Base-by-base conservation (phyloP, 2,113 vertebrate species). In the Eublepharis macularius region DNA sequence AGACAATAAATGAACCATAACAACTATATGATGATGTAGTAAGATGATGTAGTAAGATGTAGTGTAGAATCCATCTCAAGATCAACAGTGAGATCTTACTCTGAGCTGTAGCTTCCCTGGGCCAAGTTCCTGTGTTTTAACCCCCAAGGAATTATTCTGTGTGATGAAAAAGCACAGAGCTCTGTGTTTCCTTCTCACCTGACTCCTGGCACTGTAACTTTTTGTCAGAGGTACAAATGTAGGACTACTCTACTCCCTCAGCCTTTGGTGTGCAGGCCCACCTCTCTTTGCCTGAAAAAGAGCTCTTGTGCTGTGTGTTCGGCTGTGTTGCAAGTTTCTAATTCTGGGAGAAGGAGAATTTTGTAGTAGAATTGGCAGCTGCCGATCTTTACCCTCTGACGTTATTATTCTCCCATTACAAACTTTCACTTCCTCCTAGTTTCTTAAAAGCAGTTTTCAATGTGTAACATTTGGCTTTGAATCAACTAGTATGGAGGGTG, bases 1-100 rank as follows among this genome's bases (percentile, higher is more conserved):
- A 63, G 10, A 29, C 26, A 29, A 63, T 63, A 29, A 7, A 63
- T 63, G 60, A 63, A 63, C 29, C 11, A 63, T 63, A 26, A 63
- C 11, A n/a, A n/a, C n/a, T n/a, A n/a, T n/a, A n/a, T n/a, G n/a
- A n/a, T n/a, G n/a, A n/a, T n/a, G 34, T 34, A 21, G 1, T 7
- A 36, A 12, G 14, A 45, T 41, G 16, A 41, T 16, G 24, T 45
- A 32, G 0, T 0, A 45, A 36, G 16, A 41, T 16, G 24, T 45
- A 32, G 0, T 0, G 60, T 54, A 4, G 36, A 63, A 39, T 32
- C 14, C 34, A 14, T 77, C 36, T 36, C 13, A 68, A 76, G 8
- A 34, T 36, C 26, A 14, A 21, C 1, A 66, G 32, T 34, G 34
- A 68, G 47, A 51, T 9, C 24, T 47, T 69, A 9, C 26, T 47